Conservation (phyloP, 1,140 invertebrate species). For the Reticulitermes speratus region DNA sequence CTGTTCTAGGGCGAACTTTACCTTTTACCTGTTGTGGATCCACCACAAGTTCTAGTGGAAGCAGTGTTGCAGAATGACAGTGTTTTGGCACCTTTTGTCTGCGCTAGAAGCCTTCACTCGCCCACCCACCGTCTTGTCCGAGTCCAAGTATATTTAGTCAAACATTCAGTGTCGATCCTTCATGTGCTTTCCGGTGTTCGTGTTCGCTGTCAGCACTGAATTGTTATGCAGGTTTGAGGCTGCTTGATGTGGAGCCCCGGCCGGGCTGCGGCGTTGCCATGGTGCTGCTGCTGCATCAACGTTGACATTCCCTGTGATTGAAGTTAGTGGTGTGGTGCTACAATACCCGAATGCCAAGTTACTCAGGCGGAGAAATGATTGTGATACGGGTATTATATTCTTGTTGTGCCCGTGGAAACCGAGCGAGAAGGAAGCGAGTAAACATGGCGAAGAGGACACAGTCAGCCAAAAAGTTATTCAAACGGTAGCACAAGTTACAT, state of each 20-base stretch:
- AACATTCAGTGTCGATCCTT: too few relatives aligned
- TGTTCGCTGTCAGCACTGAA: too few relatives aligned
- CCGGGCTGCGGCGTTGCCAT: constrained; percentile 17
- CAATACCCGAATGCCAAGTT: constrained; percentile 23
- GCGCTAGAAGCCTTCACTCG: too few relatives aligned
- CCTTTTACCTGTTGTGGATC: too few relatives aligned
- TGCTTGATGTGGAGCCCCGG: not conserved
- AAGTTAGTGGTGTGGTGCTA: constrained; percentile 24
- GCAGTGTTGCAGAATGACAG: too few relatives aligned
- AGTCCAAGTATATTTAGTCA: too few relatives aligned
- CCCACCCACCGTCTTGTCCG: too few relatives aligned
- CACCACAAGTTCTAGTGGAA: too few relatives aligned
- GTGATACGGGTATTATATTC: constrained; percentile 31
- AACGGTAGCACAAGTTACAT: not conserved
- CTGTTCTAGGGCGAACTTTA: too few relatives aligned
- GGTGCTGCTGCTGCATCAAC: constrained; percentile 26
- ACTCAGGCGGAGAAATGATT: constrained; percentile 3
- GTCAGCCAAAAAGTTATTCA: constrained; percentile 6
- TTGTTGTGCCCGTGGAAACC: constrained; percentile 27
- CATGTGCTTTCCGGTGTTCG: too few relatives aligned
- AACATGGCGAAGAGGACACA: constrained; percentile 19
- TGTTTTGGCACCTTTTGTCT: too few relatives aligned
- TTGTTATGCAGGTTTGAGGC: not conserved
- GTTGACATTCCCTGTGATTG: constrained; percentile 32
- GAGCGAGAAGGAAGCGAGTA: constrained; percentile 23